Conservation (phyloP, 2,888 invertebrate species). For the Mythimna loreyi region DNA sequence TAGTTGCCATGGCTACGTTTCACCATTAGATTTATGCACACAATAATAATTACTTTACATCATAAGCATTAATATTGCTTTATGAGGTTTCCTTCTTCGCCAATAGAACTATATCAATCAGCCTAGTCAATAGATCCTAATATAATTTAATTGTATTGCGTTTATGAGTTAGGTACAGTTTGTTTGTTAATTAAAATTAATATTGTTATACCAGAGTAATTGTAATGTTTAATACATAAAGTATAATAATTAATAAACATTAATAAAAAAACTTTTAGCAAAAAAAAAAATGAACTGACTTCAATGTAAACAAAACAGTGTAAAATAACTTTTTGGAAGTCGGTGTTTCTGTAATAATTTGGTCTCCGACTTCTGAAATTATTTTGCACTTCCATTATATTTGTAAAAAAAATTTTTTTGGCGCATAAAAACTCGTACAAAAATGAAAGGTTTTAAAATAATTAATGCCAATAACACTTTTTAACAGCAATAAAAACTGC, state of each 20-base stretch:
- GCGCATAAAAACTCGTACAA: too few relatives aligned
- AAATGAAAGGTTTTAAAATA: too few relatives aligned
- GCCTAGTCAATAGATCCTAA: constrained; percentile 22
- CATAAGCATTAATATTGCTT: constrained; percentile 6
- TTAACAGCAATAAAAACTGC: too few relatives aligned
- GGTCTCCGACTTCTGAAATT: too few relatives aligned
- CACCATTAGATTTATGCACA: background rate
- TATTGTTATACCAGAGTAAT: constrained; percentile 10
- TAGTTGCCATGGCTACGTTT: background rate
- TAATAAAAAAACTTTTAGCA: too few relatives aligned
- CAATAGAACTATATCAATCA: constrained; percentile 31
- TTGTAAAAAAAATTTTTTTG: too few relatives aligned
- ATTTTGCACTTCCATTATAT: too few relatives aligned
- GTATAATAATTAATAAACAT: background rate
- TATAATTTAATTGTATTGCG: constrained; percentile 46
- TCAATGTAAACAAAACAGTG: too few relatives aligned
- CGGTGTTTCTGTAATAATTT: too few relatives aligned
- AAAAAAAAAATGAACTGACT: too few relatives aligned
- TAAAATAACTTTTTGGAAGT: too few relatives aligned
- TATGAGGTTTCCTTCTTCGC: constrained; percentile 25
- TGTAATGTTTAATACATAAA: constrained; percentile 23
- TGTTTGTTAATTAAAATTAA: constrained; percentile 26
- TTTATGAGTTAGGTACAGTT: constrained; percentile 13
- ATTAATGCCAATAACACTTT: too few relatives aligned
- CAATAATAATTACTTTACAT: background rate